Conservation (phyloP, 2,888 invertebrate species). For the Parnassius orleans region DNA sequence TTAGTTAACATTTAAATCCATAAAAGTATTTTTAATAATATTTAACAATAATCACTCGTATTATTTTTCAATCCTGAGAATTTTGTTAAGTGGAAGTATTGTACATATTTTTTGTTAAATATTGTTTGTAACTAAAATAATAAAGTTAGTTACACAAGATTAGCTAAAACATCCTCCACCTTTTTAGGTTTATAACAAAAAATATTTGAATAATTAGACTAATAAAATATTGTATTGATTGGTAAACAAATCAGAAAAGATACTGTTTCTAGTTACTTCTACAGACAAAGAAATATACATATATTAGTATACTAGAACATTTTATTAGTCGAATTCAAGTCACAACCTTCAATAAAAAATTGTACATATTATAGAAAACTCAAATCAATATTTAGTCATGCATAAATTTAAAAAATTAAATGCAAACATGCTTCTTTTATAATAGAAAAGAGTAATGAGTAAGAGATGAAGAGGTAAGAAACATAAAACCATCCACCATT, state of each 20-base stretch:
- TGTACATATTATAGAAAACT: slow-evolving; percentile 4
- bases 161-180: slow-evolving; percentile 10
- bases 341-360: slow-evolving; percentile 1
- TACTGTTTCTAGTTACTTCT: no score
- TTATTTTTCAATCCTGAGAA: no score
- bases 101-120: not conserved
- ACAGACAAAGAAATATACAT: no score
- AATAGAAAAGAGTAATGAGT: slow-evolving; percentile 2
- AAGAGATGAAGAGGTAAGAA: slow-evolving; percentile 17
- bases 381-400: slow-evolving; percentile 15
- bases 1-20: no score
- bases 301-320: not conserved
- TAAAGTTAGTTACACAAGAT: not conserved
- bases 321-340: slow-evolving; percentile 17
- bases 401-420: slow-evolving; percentile 8
- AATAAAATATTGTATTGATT: slow-evolving; percentile 12
- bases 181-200: not conserved
- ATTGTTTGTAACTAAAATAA: not conserved
- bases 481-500: slow-evolving; percentile 28
- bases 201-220: slow-evolving; percentile 1
- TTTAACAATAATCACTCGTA: no score
- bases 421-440: slow-evolving; percentile 29
- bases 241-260: no score
- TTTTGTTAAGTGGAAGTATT: not conserved
- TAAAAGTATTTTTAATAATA: no score